phyloP scores from a whole-genome alignment of 1,140 invertebrate genomes.

The Conus ventricosus region DNA sequence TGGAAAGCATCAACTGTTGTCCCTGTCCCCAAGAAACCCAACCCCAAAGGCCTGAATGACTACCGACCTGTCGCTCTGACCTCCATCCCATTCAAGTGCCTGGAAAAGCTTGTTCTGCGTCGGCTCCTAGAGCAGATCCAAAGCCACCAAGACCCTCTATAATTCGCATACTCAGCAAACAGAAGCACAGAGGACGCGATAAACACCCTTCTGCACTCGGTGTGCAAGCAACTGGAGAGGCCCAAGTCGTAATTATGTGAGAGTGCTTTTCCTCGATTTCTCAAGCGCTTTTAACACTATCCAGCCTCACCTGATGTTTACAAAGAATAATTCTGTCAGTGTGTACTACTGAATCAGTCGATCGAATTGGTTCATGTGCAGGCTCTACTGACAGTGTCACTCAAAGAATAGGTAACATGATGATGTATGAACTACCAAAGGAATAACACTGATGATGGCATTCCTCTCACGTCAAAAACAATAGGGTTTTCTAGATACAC shows the following conservation, averaged over 20 bases:
- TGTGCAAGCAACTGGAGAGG: not conserved
- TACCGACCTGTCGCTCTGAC: conserved; percentile 19
- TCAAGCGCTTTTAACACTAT: not conserved
- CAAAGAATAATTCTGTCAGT: too few relatives aligned
- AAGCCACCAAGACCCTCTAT: not conserved
- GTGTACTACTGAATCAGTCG: too few relatives aligned
- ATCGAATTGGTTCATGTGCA: too few relatives aligned
- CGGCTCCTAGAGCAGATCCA: not conserved
- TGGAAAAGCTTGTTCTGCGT: conserved; percentile 1
- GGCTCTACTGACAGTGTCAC: not conserved
- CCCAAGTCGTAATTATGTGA: not conserved
- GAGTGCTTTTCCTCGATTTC: not conserved
- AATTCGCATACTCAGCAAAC: not conserved
- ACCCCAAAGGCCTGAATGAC: not conserved
- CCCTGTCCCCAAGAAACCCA: conserved; percentile 7
- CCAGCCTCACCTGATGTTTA: conserved; percentile 6
- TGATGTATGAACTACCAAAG: not conserved
- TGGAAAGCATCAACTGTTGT: not conserved
- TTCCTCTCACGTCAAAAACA: not conserved
- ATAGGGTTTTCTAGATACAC: not conserved
- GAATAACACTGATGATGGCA: not conserved
- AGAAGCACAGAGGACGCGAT: conserved; percentile 5
- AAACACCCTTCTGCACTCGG: not conserved
- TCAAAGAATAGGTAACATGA: not conserved
- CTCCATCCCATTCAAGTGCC: conserved; percentile 1